Base-by-base conservation (phyloP, 2,888 invertebrate species). In the Yponomeuta sedellus region DNA sequence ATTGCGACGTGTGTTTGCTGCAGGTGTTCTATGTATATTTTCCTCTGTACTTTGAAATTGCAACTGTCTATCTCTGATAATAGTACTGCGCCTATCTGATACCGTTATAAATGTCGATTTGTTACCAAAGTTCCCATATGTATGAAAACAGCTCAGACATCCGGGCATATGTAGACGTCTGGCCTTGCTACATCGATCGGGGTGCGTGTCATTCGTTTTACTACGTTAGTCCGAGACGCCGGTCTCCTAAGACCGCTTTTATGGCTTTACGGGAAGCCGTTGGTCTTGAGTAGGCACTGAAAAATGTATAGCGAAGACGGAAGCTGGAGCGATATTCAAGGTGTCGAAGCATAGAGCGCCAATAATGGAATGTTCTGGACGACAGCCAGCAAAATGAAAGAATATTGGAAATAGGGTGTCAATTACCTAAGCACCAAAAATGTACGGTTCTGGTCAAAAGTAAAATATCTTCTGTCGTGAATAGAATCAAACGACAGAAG, bases 101-200 rank as follows among this genome's bases (percentile, higher is more conserved):
- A 52, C 44, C 12, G 3, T 4, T 52, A 1, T 52, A 12, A 52
- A 52, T 2, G 34, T 34, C 8, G 1, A 8, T 34, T 34, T 34
- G 8, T 34, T 52, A 16, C 12, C 12, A 52, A 52, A 12, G 44
- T 52, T 5, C 12, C 5, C 12, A 12, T 25, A 1, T 59, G 59
- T 12, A 25, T 12, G 25, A 59, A 58, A 59, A 59, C 12, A 52
- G 44, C 44, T 52, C 44, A 52, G 44, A 52, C 44, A 12, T 52
- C 44, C 44, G 44, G 16, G 44, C 44, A 52, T 52, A 52, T 16
- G 44, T 52, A 52, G 44, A 16, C 79, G 83, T 80, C 79, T 86
- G 83, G 79, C 85, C 83, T 85, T 86, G 85, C 82, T 85, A 86
- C 84, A 87, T 88, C 87, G 86, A 88, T 85, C 84, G 78, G 72